Base-by-base conservation (phyloP, 2,888 invertebrate genomes). In the Heterodera filipjevi region DNA sequence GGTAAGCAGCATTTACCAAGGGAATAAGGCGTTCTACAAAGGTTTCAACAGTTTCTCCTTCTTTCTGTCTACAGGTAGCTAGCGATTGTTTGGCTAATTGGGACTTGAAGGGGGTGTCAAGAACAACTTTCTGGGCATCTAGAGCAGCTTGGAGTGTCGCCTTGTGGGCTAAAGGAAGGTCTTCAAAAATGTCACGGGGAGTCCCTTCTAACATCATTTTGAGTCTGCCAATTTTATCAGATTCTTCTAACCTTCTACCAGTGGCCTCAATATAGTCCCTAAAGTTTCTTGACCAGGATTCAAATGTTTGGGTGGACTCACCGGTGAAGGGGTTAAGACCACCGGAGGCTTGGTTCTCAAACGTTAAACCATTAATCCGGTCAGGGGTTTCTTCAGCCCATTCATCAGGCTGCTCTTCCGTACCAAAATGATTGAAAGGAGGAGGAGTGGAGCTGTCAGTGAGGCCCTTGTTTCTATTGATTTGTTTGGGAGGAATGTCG, bases 1-100 rank as follows among this genome's bases (percentile, higher is more conserved):
- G 71, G 14, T 71, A 71, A 30, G 71, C 71, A 2, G 71, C 71
- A 12, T 49, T 49, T 10, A 71, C 71, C 2, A 71, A 39, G 16
- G 71, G 71, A 19, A 71, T 35, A 3, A 71, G 71, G 16, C 71
- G 46, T 16, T 71, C 71, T 2, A 71, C 71, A 71, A 71, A 71
- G 0, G 49, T 30, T 5, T 71, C 71, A 14, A 71, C 30, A 2
- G 35, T 30, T 33, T 71, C 71, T 27, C 53, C 71, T 19, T 71
- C 71, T 16, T 71, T 71, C 19, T 71, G 71, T 32, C 35, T 27
- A 35, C 71, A 71, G 2, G 32, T 30, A 14, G 71, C 46, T 12
- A 71, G 3, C 2, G 71, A 71, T 35, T 71, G 71, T 35, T 71
- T 71, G 46, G 71, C 71, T 30, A 71, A 33, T 35, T 71, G 71